Evolutionary conservation across 2,797 vertebrate genomes (phyloP).

Genomic region (Acestrorhynchus altus): DNA sequence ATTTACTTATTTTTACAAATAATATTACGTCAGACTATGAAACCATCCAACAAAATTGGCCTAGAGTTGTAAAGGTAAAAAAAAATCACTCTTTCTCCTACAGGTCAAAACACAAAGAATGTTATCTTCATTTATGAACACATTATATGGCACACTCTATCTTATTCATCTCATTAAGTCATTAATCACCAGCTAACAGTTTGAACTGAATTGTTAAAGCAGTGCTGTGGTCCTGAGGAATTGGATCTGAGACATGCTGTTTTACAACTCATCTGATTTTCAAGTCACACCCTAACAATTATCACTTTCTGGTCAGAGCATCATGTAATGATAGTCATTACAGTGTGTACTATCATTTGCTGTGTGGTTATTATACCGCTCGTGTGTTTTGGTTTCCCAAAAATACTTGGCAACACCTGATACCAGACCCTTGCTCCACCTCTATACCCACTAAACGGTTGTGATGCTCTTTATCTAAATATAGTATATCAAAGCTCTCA

Average conservation of each 20-base stretch:
- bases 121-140: background rate
- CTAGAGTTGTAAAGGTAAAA: too few species aligned
- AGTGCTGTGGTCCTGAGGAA: background rate
- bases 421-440: background rate
- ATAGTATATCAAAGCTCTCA: too few species aligned
- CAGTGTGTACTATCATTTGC: constrained; percentile 37
- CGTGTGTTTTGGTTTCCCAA: constrained; percentile 35
- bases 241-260: background rate
- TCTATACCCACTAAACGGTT: background rate
- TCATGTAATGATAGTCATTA: constrained; percentile 48
- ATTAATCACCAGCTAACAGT: background rate
- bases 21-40: too few species aligned
- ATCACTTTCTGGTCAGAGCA: constrained; percentile 25
- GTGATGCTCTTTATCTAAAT: background rate
- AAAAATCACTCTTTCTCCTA: too few species aligned
- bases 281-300: constrained; percentile 29
- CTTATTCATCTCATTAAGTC: background rate
- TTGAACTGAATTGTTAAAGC: background rate
- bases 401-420: constrained; percentile 10
- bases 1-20: too few species aligned
- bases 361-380: constrained; percentile 34
- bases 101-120: too few species aligned
- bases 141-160: background rate
- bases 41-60: too few species aligned
- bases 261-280: constrained; percentile 12